Base-by-base conservation (phyloP, 1,140 invertebrate species). In the Rhynchophorus ferrugineus region DNA sequence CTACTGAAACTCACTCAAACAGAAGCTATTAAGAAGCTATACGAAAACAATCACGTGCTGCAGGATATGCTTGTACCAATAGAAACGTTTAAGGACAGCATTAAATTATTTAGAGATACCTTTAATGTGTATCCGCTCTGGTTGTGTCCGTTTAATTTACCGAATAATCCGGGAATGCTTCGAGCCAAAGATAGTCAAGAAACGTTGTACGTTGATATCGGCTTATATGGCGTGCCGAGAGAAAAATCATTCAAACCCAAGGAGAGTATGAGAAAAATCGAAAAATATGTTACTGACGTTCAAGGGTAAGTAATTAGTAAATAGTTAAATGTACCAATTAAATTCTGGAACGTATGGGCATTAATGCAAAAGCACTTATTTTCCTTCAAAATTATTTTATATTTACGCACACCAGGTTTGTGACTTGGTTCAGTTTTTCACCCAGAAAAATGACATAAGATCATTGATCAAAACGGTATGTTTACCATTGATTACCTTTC, bases 61-160 rank as follows among this genome's bases (percentile, higher is more conserved):
- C 87, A 91, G 66, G 89, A 92, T 63, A 87, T 91, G 82, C 71
- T 92, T 38, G 75, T 92, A 2, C 89, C 88, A 0, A 70, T 88
- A 14, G 69, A 73, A 11, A 68, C 67, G 1, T 61, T 91, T 6
- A 73, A 79, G 57, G 70, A 81, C 2, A 74, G 81, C 13, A 69
- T 91, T 1, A 50, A 75, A 13, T 66, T 78, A 18, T 85, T 91
- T 62, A 75, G 90, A 63, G 67, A 82, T 9, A 77, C 84, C 61
- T 73, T 89, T 47, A 69, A 86, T 70, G 78, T 91, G 18, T 91
- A 89, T 67, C 89, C 89, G 0, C 69, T 91, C 3, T 91, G 89
- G 89, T 61, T 92, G 29, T 91, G 89, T 68, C 87, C 89, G 0
- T 88, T 89, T 64, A 80, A 78, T 62, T 64, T 91, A 48, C 79